A percentile compares a stretch with the other conserved stretches of the same genome.
Conservation (phyloP, 2,888 invertebrate species). For the Cosmia trapezina region DNA sequence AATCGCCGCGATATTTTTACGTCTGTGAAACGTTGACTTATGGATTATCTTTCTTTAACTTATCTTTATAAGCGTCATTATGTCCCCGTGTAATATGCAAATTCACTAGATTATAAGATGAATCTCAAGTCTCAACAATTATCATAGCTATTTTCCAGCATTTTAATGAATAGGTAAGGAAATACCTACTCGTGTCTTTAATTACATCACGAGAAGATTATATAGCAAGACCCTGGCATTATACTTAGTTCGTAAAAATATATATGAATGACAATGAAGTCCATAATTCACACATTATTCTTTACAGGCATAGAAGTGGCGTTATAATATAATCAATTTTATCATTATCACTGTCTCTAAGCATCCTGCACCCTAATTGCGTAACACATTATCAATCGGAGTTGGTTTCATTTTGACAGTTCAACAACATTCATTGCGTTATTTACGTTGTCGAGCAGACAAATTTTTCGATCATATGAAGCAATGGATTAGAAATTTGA, state of each 20-base stretch:
- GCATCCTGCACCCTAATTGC: too few relatives aligned
- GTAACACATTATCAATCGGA: too few relatives aligned
- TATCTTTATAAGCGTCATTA: slow-evolving; percentile 40
- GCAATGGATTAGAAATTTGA: too few relatives aligned
- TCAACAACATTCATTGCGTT: too few relatives aligned
- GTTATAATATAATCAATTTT: neutral
- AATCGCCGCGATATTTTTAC: too few relatives aligned
- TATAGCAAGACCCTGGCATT: too few relatives aligned
- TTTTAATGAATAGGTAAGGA: slow-evolving; percentile 40
- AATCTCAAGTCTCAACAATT: slow-evolving; percentile 34
- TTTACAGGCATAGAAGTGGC: neutral
- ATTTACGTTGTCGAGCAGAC: too few relatives aligned
- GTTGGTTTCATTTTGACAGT: too few relatives aligned
- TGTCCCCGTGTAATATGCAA: slow-evolving; percentile 29
- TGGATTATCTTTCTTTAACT: neutral
- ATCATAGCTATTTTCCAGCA: slow-evolving; percentile 14
- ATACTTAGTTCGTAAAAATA: neutral
- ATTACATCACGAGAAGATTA: neutral
- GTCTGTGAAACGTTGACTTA: too few relatives aligned
- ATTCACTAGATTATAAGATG: slow-evolving; percentile 40
- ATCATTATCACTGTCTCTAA: too few relatives aligned
- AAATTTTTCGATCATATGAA: too few relatives aligned
- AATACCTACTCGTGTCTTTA: neutral
- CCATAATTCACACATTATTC: neutral
- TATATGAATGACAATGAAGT: too few relatives aligned